Evolutionary conservation across 2,888 invertebrate genomes (phyloP), one percentile per base, ranked within the genome.

Genomic region (Polydrusus cervinus): DNA sequence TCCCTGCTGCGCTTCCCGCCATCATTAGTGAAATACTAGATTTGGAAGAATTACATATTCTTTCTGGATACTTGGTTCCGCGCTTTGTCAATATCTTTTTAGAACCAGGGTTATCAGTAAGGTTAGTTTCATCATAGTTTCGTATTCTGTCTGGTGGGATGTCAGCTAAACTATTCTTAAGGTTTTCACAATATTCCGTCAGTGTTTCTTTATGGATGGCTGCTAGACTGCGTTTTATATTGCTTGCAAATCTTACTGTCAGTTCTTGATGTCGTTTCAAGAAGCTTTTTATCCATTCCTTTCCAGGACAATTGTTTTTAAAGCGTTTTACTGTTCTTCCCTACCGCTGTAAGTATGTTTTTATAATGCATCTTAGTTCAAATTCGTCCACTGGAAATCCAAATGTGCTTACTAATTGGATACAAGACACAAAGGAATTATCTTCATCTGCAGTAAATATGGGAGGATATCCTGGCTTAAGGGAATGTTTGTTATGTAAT

Each of bases 11-110:
- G 64, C 75, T 79, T 11, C 79, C 80, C 38, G 78, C 75, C 61
- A 83, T 78, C 84, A 84, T 85, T 14, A 82, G 13, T 25, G 78
- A 80, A 45, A 82, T 77, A 25, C 78, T 55, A 16, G 79, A 51
- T 77, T 86, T 85, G 13, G 81, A 78, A 0, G 78, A 71, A 74
- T 84, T 82, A 80, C 40, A 81, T 49, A n/a, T n/a, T n/a, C n/a
- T n/a, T n/a, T n/a, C n/a, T n/a, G n/a, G n/a, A n/a, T n/a, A n/a
- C n/a, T n/a, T n/a, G n/a, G n/a, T 71, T 84, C 78, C 78, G 16
- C 78, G 76, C 66, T 79, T 78, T 74, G 55, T 66, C 30, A 80
- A 70, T 20, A 70, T 55, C 53, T 71, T 84, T 76, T 80, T 81
- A 30, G 25, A 51, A 0, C 82, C 83, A 34, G 83, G n/a, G n/a